These are phyloP conservation scores for Hapalemur alaotrensis DNA, from an alignment of 2,797 vertebrate genomes.

Conservation along the genomic window DNA sequence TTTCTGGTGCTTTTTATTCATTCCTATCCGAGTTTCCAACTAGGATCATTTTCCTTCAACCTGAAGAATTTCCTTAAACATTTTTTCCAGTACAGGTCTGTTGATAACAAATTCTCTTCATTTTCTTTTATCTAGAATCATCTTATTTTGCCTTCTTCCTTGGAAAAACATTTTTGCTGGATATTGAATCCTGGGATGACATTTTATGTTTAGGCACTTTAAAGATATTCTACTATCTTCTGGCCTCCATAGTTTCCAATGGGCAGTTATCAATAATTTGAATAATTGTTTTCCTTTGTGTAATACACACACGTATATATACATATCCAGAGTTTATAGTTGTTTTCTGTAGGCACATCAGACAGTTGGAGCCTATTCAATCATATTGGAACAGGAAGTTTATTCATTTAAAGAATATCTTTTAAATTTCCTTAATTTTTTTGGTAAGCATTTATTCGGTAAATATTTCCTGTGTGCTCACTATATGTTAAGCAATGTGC, in stretches of 20 bases:
- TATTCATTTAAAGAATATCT: background rate
- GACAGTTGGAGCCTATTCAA: background rate
- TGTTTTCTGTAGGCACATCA: constrained; percentile 5
- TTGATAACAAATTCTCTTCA: background rate
- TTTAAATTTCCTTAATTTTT: background rate
- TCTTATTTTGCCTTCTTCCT: background rate
- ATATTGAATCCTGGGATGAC: background rate
- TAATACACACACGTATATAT: background rate
- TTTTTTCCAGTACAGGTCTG: background rate
- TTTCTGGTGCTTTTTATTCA: background rate
- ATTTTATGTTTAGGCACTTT: background rate
- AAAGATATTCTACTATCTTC: background rate
- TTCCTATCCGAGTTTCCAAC: background rate
- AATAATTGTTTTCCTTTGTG: background rate
- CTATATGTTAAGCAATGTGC: background rate
- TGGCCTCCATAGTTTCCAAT: background rate
- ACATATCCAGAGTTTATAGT: background rate
- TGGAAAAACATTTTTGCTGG: background rate
- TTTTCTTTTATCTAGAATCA: background rate
- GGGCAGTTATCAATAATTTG: background rate
- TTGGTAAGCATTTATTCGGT: background rate
- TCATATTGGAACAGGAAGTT: background rate
- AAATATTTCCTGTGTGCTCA: background rate
- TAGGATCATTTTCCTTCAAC: background rate
- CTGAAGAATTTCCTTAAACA: background rate